Conservation (phyloP, 2,888 invertebrate genomes). For the Crematogaster levior region DNA sequence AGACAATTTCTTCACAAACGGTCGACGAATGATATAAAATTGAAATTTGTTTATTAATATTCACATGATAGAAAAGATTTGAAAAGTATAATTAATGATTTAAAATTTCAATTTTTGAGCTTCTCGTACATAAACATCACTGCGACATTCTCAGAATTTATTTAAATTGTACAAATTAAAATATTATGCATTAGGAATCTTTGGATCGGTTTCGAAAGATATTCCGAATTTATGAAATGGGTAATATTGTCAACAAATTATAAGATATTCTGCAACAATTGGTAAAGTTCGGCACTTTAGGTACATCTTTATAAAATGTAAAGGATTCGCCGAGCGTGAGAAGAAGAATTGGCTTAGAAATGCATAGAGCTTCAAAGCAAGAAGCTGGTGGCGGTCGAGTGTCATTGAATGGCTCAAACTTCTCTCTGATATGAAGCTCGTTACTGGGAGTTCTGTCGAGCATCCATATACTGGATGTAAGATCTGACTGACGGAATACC, state of each 20-base stretch:
- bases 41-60: no score
- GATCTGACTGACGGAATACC: constrained; percentile 4
- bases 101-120: neutral
- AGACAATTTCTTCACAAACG: no score
- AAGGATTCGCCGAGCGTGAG: constrained; percentile 50
- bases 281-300: neutral
- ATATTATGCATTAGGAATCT: constrained; percentile 3
- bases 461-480: constrained; percentile 11
- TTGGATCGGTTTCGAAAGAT: neutral
- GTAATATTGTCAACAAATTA: neutral
- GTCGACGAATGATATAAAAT: no score
- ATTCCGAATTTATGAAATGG: neutral
- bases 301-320: neutral
- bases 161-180: neutral
- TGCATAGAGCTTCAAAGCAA: constrained; percentile 68
- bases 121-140: neutral
- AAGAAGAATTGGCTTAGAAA: constrained; percentile 66
- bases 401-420: constrained; percentile 55
- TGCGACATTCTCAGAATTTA: neutral
- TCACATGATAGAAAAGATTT: no score
- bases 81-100: no score
- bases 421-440: constrained; percentile 54
- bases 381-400: constrained; percentile 59
- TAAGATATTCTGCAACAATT: neutral
- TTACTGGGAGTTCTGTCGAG: constrained; percentile 33